These are phyloP conservation scores for Amphiprion ocellaris DNA, from an alignment of 2,113 vertebrate species.

Conservation along the genomic window DNA sequence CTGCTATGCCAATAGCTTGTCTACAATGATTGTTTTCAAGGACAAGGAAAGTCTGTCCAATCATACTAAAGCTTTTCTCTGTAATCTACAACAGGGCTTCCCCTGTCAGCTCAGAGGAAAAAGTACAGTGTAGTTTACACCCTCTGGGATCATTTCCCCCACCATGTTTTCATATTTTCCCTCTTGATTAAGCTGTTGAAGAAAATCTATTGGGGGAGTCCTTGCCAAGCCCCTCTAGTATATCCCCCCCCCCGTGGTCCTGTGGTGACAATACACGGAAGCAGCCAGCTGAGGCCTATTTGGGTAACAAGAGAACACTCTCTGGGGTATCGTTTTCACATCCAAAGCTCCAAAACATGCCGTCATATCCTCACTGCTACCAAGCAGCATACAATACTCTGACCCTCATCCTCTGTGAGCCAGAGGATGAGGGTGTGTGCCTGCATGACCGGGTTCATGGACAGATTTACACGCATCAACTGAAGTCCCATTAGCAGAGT, in stretches of 20 bases:
- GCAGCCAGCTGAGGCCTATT: slow-evolving; percentile 61
- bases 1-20: background rate
- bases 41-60: slow-evolving; percentile 21
- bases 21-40: slow-evolving; percentile 30
- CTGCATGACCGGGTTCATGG: slow-evolving; percentile 18
- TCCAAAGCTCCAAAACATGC: slow-evolving; percentile 67
- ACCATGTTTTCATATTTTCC: slow-evolving; percentile 40
- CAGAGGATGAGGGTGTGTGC: slow-evolving; percentile 73
- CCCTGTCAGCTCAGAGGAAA: slow-evolving; percentile 46
- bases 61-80: slow-evolving; percentile 14
- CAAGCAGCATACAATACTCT: slow-evolving; percentile 60
- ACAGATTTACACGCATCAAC: slow-evolving; percentile 60
- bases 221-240: slow-evolving; percentile 40
- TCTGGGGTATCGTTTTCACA: slow-evolving; percentile 72
- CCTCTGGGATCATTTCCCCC: slow-evolving; percentile 56
- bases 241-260: background rate
- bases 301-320: slow-evolving; percentile 49
- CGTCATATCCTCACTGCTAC: slow-evolving; percentile 70
- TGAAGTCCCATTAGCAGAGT: slow-evolving; percentile 55
- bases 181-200: slow-evolving; percentile 48
- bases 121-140: slow-evolving; percentile 10
- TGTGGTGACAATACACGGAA: slow-evolving; percentile 73
- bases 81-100: slow-evolving; percentile 38
- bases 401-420: slow-evolving; percentile 54
- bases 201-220: slow-evolving; percentile 36